Evolutionary conservation across 2,113 vertebrate genomes (phyloP), one percentile per base, ranked within the genome.

Genomic region (Barbus barbus): DNA sequence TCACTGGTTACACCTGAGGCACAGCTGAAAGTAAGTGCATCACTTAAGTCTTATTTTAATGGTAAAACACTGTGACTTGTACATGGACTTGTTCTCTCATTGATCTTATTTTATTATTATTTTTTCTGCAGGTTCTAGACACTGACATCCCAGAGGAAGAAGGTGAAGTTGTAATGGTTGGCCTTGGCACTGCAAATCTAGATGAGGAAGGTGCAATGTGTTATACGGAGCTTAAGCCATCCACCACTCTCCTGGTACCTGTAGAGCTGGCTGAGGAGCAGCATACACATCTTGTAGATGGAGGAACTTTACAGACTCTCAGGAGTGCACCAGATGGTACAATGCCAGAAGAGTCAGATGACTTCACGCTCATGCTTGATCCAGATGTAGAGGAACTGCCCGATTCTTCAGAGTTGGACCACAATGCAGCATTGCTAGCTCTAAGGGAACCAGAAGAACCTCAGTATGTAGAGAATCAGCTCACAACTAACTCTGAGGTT

Each of bases 291-390:
- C 92, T 96, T 61, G 83, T 95, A 8, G 90, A 91, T 2, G 86
- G 85, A 65, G 88, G 94, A 93, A 53, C 28, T 92, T 89, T 41
- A 81, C 24, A 80, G 91, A 94, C 84, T 16, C 89, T 91, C 56
- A 73, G 88, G 20, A 76, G 87, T 60, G 90, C 89, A 61, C 89
- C 94, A 0, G 95, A 93, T 24, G 41, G 46, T 4, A 93, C 93
- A 5, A 89, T 46, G 18, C 90, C 93, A 80, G 88, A 93, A 14
- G 36, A 91, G 83, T 93, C 94, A 9, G 90, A 91, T 86, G 92
- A 91, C 88, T 98, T 98, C 91, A 95, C 95, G n/a, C 94, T 98
- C 83, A 94, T 97, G 88, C 86, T 98, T 90, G 97, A 99, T 90
- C 90, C 95, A 84, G 96, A 97, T 61, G 96, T 96, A 79, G 83